Percentiles rank a stretch among this genome's conserved stretches.
phyloP scores from a whole-genome alignment of 2,797 vertebrate species.

The Acipenser ruthenus region DNA sequence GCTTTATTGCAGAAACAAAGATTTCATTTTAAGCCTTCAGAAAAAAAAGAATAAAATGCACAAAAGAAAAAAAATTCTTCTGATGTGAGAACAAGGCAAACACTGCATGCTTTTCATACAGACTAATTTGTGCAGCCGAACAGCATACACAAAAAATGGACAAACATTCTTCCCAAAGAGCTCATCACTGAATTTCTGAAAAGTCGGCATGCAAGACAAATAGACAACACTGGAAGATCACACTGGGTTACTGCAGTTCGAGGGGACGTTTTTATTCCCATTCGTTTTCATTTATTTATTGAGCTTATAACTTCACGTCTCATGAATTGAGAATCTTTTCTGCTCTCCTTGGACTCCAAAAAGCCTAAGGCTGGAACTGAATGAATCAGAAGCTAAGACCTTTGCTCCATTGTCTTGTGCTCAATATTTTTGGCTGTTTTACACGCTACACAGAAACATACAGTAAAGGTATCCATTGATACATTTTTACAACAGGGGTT shows the following conservation, averaged over 20 bases:
- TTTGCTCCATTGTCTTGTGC: too few relatives aligned
- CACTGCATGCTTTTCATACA: slow-evolving; percentile 65
- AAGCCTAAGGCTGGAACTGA: too few relatives aligned
- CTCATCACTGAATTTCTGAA: slow-evolving; percentile 46
- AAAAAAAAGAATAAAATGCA: slow-evolving; percentile 73
- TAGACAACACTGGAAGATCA: slow-evolving; percentile 3
- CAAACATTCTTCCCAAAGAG: slow-evolving; percentile 42
- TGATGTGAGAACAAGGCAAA: slow-evolving; percentile 71
- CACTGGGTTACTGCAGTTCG: slow-evolving; percentile 12
- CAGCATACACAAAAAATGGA: slow-evolving; percentile 45
- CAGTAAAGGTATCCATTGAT: too few relatives aligned
- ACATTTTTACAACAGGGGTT: too few relatives aligned
- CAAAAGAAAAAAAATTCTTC: slow-evolving; percentile 74
- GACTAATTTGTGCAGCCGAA: slow-evolving; percentile 48
- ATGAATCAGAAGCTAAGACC: too few relatives aligned
- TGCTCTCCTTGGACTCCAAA: too few relatives aligned
- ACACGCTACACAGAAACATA: too few relatives aligned
- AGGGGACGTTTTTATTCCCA: slow-evolving; percentile 9
- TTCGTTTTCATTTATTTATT: not conserved
- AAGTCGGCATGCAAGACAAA: slow-evolving; percentile 41
- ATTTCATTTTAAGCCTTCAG: slow-evolving; percentile 75
- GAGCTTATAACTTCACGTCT: slow-evolving; percentile 1
- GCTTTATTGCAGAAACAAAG: slow-evolving; percentile 76
- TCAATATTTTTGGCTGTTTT: too few relatives aligned
- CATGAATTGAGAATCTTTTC: not conserved